phyloP scores from a whole-genome alignment of 1,140 invertebrate genomes.

The Notospermus geniculatus region DNA sequence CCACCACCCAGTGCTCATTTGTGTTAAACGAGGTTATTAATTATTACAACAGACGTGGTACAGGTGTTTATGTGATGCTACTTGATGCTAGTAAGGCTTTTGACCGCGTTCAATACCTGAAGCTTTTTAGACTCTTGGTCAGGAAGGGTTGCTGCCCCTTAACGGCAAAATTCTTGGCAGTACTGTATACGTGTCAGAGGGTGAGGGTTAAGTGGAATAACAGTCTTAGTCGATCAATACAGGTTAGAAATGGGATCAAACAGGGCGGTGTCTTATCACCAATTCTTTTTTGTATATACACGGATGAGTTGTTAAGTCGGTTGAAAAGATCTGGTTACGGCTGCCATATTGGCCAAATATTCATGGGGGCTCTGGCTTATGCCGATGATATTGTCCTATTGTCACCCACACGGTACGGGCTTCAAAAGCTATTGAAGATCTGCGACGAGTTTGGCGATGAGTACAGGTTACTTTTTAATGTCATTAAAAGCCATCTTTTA shows the following conservation, averaged over 20 bases:
- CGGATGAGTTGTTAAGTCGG: neutral
- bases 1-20: neutral
- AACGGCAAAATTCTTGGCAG: neutral
- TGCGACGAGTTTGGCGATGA: neutral
- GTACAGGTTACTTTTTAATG: neutral
- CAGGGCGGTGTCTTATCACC: neutral
- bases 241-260: neutral
- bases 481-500: neutral
- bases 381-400: neutral
- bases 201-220: neutral
- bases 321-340: neutral
- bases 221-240: neutral
- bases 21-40: neutral
- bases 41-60: neutral
- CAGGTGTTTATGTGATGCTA: neutral
- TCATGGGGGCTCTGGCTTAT: neutral
- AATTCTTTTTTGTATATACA: neutral
- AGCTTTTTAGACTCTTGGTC: neutral
- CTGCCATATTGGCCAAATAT: neutral
- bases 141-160: neutral
- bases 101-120: neutral
- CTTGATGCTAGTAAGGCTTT: neutral
- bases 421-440: neutral
- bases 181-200: neutral
- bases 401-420: neutral